Evolutionary conservation across 2,113 vertebrate genomes (phyloP).

Genomic region (Ovibos moschatus): DNA sequence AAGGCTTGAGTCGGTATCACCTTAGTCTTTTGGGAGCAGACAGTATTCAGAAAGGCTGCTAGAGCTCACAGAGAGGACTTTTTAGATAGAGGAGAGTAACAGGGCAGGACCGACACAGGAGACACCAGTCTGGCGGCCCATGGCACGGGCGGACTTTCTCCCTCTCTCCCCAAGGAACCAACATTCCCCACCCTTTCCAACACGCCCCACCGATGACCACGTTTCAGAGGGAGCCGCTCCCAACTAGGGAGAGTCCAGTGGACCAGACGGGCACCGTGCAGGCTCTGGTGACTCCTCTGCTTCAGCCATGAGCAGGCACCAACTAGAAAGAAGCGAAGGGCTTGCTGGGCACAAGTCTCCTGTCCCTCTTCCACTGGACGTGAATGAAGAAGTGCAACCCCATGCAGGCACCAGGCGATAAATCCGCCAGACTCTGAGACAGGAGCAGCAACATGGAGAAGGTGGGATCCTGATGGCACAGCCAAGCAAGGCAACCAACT

Average conservation of each 20-base stretch:
- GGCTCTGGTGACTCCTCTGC: background rate
- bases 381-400: background rate
- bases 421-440: background rate
- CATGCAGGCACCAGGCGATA: background rate
- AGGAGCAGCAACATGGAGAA: background rate
- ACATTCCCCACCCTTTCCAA: background rate
- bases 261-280: background rate
- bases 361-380: background rate
- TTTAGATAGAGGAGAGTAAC: background rate
- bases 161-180: background rate
- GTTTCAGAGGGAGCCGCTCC: background rate
- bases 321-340: background rate
- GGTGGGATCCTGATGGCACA: background rate
- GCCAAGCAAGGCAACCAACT: background rate
- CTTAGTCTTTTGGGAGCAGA: background rate
- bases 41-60: background rate
- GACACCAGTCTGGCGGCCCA: background rate
- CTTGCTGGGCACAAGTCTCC: background rate
- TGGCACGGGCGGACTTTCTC: background rate
- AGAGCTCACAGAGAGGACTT: background rate
- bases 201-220: fast-evolving
- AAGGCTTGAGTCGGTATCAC: background rate
- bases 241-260: background rate
- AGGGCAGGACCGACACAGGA: background rate
- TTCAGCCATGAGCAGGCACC: background rate